Percentiles rank a stretch among this genome's conserved stretches.
Conservation (phyloP, 2,113 vertebrate species). For the Lucifuga dentata region DNA sequence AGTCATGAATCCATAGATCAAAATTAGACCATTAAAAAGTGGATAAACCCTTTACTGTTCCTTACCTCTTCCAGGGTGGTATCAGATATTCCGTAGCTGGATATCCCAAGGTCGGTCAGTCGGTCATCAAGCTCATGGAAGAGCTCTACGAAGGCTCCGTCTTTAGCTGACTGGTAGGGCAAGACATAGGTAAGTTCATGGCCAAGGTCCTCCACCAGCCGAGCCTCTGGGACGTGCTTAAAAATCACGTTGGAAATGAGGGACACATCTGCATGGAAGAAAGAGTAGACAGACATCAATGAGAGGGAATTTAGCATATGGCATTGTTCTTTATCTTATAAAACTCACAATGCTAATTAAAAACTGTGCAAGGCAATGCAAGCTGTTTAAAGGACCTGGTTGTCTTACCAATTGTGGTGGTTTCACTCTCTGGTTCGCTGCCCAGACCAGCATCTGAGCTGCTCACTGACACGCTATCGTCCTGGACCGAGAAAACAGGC, state of each 20-base stretch:
- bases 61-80: conserved; percentile 95
- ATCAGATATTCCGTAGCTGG: conserved; percentile 97
- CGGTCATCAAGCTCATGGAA: conserved; percentile 98
- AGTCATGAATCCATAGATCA: too few species aligned
- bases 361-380: too few species aligned
- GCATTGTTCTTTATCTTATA: background rate
- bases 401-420: conserved; percentile 92
- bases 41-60: background rate
- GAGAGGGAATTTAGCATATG: background rate
- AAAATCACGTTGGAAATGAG: conserved; percentile 96
- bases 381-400: background rate
- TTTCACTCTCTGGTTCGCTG: conserved; percentile 99
- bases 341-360: background rate
- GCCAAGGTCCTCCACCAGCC: conserved; percentile 96
- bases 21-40: too few species aligned
- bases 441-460: conserved; percentile 98
- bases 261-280: conserved; percentile 88
- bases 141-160: conserved; percentile 95
- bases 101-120: conserved; percentile 94
- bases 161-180: conserved; percentile 95
- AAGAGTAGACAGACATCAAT: background rate
- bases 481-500: conserved; percentile 80
- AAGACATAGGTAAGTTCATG: conserved; percentile 95
- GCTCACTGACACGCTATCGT: conserved; percentile 96
- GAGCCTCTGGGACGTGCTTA: conserved; percentile 92